Base-by-base conservation (phyloP, 2,888 invertebrate species). In the Eremobia ochroleuca region DNA sequence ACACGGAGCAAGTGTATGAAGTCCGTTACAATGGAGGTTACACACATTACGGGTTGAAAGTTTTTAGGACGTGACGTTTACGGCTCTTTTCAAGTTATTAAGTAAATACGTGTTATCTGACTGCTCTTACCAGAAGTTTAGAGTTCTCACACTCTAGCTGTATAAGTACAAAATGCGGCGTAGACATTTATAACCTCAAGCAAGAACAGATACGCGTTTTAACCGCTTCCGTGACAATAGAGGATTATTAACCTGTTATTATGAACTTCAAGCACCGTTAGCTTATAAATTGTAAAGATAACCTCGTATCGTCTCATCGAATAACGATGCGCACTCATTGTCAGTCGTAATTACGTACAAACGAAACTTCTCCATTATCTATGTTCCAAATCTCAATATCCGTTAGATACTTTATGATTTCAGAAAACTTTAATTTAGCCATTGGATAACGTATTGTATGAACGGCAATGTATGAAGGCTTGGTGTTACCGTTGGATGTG, bases 31-130 rank as follows among this genome's bases (percentile, higher is more conserved):
- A 86, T 84, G 87, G 82, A 82, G 85, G 85, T 84, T 89, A 82
- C 82, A 67, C 79, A 91, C 86, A 92, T 90, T 90, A 91, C 87
- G 82, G 90, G 82, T 90, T 88, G 78, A 89, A 91, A 91, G 92
- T 94, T 94, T 94, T 93, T 94, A 90, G 94, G 91, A 93, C 93
- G 93, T 94, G 92, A 94, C 92, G 93, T 91, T 91, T 93, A 92
- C 92, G 93, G 92, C 92, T 92, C 90, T 93, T 91, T 91, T 84
- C 84, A 81, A 86, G 88, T 84, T 87, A 88, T 90, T 87, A 86
- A 79, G 78, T 87, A 89, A 89, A 90, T 77, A 73, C 49, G 40
- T 55, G 68, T 65, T 77, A 73, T 52, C 64, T 62, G 59, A 43
- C 46, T 75, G 43, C n/a, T 76, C 64, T 71, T 28, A 65, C 34